Evolutionary conservation across 1,140 invertebrate genomes (phyloP).

Genomic region (Ditylenchus dipsaci): DNA sequence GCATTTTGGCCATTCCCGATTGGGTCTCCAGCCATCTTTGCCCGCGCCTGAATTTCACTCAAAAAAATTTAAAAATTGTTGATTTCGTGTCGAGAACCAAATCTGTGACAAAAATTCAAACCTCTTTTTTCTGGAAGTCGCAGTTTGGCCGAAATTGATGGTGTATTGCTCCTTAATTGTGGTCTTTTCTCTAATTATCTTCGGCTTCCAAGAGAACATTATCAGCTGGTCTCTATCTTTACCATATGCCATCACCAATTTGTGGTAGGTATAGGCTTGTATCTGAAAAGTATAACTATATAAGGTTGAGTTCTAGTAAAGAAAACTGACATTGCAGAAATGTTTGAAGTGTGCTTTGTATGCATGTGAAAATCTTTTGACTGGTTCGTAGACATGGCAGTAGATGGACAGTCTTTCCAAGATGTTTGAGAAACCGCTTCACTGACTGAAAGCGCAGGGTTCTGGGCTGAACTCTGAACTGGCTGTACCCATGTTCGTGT

Average conservation of each 20-base stretch:
- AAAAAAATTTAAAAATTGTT: too few relatives aligned
- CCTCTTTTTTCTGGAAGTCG: background rate
- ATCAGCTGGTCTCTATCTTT: conserved; percentile 23
- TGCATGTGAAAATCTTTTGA: conserved; percentile 19
- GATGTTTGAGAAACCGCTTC: conserved; percentile 12
- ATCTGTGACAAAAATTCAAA: too few relatives aligned
- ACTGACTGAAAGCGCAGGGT: background rate
- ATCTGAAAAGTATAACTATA: conserved; percentile 10
- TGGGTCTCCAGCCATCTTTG: too few relatives aligned
- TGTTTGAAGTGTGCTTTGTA: conserved; percentile 18
- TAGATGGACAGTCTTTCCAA: conserved; percentile 25
- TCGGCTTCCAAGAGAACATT: conserved; percentile 22
- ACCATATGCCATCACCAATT: conserved; percentile 30
- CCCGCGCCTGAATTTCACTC: too few relatives aligned
- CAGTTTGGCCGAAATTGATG: conserved; percentile 13
- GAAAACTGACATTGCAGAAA: conserved; percentile 11
- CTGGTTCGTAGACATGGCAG: conserved; percentile 26
- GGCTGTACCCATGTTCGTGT: conserved; percentile 22
- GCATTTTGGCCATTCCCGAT: too few relatives aligned
- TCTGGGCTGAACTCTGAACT: conserved; percentile 3
- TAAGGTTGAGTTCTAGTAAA: background rate
- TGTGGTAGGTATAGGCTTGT: conserved; percentile 29
- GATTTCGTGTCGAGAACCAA: too few relatives aligned
- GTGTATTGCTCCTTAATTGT: conserved; percentile 4
- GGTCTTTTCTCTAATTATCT: background rate